Base-by-base conservation (phyloP, 2,888 invertebrate genomes). In the Andrena dorsata region DNA sequence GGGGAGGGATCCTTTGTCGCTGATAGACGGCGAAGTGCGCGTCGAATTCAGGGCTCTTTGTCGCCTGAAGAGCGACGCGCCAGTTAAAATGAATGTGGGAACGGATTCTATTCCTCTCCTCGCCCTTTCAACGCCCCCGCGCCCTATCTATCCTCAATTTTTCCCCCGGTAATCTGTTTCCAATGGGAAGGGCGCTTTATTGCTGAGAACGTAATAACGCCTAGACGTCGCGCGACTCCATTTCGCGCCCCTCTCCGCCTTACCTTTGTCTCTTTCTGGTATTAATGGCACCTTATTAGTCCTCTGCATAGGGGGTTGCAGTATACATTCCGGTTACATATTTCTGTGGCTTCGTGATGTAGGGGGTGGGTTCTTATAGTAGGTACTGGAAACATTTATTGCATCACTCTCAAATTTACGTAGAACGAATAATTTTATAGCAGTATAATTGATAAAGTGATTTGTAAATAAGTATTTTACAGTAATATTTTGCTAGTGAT, bases 81-180 rank as follows among this genome's bases (percentile, higher is more conserved):
- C 80, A n/a, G 81, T 65, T 74, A 23, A 81, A 81, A 81, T 61
- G 68, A 80, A 81, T 53, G 47, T 23, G 41, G 10, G 68, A 26
- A 73, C 20, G 41, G 23, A 30, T 23, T 66, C 71, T 20, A 63
- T 68, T 35, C 51, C 53, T 65, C 41, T 68, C 51, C n/a, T 16
- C 41, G 41, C 16, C 68, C 49, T 65, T 64, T 64, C 61, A 47
- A 32, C 65, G 28, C 35, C 28, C 26, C 56, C 35, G 32, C 28
- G 26, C 53, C 53, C 70, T 26, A 80, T 80, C 73, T 65, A 56
- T 80, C 79, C 69, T 49, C 80, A 80, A 74, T 81, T 80, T 80
- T 73, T 73, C 63, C 23, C 6, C 28, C 73, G 32, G 53, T 68
- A 80, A 80, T 80, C 81, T 80, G 73, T 80, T 68, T 81, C 73